These are phyloP conservation scores for Rhagologus leucostigma DNA, from an alignment of 2,113 vertebrate species.

Conservation along the genomic window DNA sequence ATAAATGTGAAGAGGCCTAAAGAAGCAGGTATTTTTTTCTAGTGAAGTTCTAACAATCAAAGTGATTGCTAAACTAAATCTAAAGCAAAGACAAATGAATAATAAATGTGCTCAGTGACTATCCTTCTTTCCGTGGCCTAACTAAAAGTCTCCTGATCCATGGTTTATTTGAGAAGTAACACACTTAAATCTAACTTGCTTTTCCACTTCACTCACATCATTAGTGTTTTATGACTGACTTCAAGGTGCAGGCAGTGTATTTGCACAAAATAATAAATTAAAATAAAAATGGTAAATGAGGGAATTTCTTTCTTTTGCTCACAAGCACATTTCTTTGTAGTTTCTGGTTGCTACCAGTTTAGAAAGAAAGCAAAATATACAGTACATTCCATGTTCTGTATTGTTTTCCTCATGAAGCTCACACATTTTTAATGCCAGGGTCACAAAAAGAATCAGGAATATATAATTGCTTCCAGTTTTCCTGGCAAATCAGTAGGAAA, in stretches of 20 bases:
- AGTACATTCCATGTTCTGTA: background rate
- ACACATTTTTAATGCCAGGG: background rate
- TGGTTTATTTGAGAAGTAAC: background rate
- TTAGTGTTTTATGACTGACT: background rate
- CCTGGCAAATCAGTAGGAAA: background rate
- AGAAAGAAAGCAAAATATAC: background rate
- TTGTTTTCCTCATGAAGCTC: background rate
- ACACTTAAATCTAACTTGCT: background rate
- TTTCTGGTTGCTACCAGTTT: background rate
- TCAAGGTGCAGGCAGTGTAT: background rate
- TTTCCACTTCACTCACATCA: constrained; percentile 8
- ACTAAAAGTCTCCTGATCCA: background rate
- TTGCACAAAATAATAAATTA: constrained; percentile 23
- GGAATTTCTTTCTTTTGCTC: background rate
- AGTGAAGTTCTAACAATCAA: background rate
- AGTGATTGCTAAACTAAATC: background rate
- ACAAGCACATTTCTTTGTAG: background rate
- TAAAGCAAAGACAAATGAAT: constrained; percentile 15
- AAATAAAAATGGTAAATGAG: background rate
- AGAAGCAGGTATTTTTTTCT: background rate
- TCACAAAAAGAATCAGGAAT: background rate
- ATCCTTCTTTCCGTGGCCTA: background rate
- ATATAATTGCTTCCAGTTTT: constrained; percentile 21
- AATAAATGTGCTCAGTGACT: background rate
- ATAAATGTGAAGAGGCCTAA: background rate